A percentile compares a stretch with the other conserved stretches of the same genome.
Evolutionary conservation across 2,888 invertebrate species (phyloP).

Genomic region (Ormyrus labotus): DNA sequence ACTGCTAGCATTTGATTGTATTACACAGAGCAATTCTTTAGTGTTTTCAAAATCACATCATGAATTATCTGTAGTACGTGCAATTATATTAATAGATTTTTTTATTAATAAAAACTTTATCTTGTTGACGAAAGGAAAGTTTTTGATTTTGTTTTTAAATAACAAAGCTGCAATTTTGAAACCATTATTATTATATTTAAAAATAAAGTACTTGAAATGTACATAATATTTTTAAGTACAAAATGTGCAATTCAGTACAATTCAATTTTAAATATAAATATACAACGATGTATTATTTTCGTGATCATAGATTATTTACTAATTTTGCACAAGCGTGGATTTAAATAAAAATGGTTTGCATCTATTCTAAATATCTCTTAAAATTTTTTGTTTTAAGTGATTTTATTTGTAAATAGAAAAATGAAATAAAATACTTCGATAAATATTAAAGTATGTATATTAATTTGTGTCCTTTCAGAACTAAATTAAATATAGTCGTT

Average conservation of each 20-base stretch:
- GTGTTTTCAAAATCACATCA: not conserved
- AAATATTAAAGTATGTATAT: not conserved
- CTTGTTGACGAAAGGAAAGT: conserved; percentile 12
- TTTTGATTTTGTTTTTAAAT: conserved; percentile 28
- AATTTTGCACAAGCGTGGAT: conserved; percentile 45
- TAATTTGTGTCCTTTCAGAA: too few relatives aligned
- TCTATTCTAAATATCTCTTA: conserved; percentile 37
- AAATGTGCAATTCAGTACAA: conserved; percentile 40
- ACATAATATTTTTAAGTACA: conserved; percentile 41
- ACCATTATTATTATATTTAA: conserved; percentile 35
- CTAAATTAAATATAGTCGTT: too few relatives aligned
- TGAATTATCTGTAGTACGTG: conserved; percentile 22
- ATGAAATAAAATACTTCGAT: conserved; percentile 49
- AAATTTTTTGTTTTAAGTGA: conserved; percentile 15
- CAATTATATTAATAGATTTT: conserved; percentile 39
- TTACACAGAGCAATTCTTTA: conserved; percentile 11
- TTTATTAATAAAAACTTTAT: conserved; percentile 39
- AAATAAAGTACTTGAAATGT: conserved; percentile 23
- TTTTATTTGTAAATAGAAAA: conserved; percentile 48
- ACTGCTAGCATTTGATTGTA: conserved; percentile 16
- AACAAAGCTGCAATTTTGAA: conserved; percentile 9
- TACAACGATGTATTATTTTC: conserved; percentile 43
- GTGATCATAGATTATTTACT: conserved; percentile 28
- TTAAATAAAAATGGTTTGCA: conserved; percentile 43
- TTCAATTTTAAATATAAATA: conserved; percentile 46